Conservation (phyloP, 2,113 vertebrate genomes). For the Amphiprion percula region DNA sequence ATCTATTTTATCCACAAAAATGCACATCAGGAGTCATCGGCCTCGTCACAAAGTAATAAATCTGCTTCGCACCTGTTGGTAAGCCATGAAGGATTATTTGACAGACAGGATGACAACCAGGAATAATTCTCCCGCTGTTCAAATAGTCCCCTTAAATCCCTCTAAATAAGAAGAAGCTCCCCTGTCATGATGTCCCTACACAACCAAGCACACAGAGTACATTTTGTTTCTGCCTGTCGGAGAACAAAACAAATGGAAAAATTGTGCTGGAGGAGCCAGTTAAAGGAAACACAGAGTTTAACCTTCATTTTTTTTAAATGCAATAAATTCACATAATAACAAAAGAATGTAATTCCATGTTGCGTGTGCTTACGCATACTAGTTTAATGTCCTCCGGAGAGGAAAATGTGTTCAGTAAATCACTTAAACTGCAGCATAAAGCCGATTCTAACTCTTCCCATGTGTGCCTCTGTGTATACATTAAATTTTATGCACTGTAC, state of each 20-base stretch:
- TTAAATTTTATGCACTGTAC: not conserved
- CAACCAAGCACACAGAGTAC: too few relatives aligned
- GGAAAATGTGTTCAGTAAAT: not conserved
- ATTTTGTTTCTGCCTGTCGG: too few relatives aligned
- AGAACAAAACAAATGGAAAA: too few relatives aligned
- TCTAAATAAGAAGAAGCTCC: not conserved
- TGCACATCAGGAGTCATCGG: not conserved
- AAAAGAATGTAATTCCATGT: not conserved
- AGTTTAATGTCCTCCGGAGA: slow-evolving; percentile 10
- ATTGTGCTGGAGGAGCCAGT: too few relatives aligned
- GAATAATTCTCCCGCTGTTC: slow-evolving; percentile 24
- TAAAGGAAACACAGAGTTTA: not conserved
- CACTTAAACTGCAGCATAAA: not conserved
- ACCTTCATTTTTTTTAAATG: not conserved
- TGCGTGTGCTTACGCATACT: not conserved
- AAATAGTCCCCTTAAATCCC: slow-evolving; percentile 17
- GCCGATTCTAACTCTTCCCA: not conserved
- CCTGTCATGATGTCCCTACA: not conserved
- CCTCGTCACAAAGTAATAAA: not conserved
- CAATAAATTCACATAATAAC: not conserved
- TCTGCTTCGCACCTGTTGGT: not conserved
- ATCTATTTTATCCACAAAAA: too few relatives aligned
- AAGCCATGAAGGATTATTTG: not conserved
- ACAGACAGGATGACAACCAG: slow-evolving; percentile 2
- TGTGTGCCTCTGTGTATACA: not conserved